phyloP scores from a whole-genome alignment of 2,113 vertebrate species.

The Prunella himalayana region DNA sequence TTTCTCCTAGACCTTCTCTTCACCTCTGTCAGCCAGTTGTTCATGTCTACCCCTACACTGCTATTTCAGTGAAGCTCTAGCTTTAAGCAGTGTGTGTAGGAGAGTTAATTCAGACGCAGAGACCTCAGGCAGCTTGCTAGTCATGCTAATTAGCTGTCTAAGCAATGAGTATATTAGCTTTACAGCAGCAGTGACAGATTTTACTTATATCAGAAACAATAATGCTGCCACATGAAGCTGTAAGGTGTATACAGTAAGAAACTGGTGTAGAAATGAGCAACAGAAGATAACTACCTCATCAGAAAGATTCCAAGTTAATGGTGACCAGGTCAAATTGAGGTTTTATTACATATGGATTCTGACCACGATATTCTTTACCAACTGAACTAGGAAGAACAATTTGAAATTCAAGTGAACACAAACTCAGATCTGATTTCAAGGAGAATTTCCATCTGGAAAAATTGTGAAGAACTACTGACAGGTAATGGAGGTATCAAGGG shows the following conservation, averaged over 20 bases:
- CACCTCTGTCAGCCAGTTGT: neutral
- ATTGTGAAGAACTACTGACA: conserved; percentile 1
- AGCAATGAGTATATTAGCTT: neutral
- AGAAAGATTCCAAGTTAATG: neutral
- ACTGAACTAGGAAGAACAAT: neutral
- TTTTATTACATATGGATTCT: neutral
- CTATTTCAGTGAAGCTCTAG: neutral
- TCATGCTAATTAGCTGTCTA: neutral
- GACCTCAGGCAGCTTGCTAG: neutral
- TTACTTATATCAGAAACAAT: neutral
- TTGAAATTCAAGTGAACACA: conserved; percentile 52
- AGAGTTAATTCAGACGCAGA: neutral
- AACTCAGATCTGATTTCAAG: conserved; percentile 42
- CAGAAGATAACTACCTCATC: neutral
- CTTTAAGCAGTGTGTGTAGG: neutral
- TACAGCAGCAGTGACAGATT: neutral
- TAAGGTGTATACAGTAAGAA: fast-evolving
- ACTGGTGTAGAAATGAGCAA: neutral
- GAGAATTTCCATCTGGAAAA: conserved; percentile 46
- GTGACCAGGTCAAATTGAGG: neutral
- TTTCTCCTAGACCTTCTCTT: neutral
- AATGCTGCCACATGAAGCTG: neutral
- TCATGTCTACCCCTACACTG: neutral
- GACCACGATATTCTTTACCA: neutral
- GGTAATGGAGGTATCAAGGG: neutral